Conservation (phyloP, 2,888 invertebrate species). For the Macaria notata region DNA sequence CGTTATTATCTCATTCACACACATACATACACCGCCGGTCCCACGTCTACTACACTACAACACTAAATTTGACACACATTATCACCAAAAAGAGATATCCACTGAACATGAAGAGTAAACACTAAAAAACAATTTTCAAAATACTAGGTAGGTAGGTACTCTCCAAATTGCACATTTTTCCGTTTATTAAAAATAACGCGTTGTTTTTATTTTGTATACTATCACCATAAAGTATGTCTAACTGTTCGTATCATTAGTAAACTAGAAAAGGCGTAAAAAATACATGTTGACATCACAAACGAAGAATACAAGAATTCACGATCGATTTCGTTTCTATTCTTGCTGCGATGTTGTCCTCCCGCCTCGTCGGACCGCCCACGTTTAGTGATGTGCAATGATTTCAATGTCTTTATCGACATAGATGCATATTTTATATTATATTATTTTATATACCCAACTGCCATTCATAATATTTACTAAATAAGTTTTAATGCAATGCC, state of each 20-base stretch:
- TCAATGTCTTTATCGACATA: too few species aligned
- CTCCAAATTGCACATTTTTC: constrained; percentile 29
- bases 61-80: constrained; percentile 79
- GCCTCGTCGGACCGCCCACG: constrained; percentile 12
- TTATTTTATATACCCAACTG: too few species aligned
- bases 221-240: constrained; percentile 21
- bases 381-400: background rate
- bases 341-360: constrained; percentile 26
- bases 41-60: constrained; percentile 56
- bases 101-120: constrained; percentile 35
- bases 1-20: constrained; percentile 23
- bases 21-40: constrained; percentile 35
- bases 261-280: constrained; percentile 34
- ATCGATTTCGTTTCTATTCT: constrained; percentile 45
- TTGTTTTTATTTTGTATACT: constrained; percentile 23
- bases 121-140: constrained; percentile 30
- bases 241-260: constrained; percentile 25
- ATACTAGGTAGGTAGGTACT: constrained; percentile 23
- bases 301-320: constrained; percentile 52
- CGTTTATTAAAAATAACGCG: constrained; percentile 24
- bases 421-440: too few species aligned
- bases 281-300: constrained; percentile 70
- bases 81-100: constrained; percentile 58
- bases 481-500: too few species aligned
- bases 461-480: too few species aligned